Conservation (phyloP, 2,888 invertebrate species). For the Axea sp. region DNA sequence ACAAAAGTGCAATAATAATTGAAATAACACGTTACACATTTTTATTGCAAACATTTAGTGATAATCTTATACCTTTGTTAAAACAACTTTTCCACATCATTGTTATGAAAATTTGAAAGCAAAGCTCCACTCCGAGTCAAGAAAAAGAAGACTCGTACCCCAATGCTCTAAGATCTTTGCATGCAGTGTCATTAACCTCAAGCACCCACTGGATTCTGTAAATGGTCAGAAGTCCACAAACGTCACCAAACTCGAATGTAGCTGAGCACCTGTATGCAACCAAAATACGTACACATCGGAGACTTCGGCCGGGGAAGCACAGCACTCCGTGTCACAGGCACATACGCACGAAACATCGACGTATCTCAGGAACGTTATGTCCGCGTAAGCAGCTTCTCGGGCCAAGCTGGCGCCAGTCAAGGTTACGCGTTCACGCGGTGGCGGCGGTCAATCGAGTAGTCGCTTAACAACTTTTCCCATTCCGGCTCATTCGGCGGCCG, state of each 20-base stretch:
- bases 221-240: conserved; percentile 11
- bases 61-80: no score
- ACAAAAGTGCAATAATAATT: no score
- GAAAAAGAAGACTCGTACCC: background rate
- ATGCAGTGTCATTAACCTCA: conserved; percentile 40
- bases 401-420: conserved; percentile 73
- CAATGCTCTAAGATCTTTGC: background rate
- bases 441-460: conserved; percentile 52
- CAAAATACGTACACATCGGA: conserved; percentile 11
- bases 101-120: background rate
- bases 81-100: no score
- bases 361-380: conserved; percentile 45
- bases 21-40: no score
- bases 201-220: conserved; percentile 6
- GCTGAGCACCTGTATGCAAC: background rate
- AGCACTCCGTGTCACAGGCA: conserved; percentile 26
- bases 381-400: conserved; percentile 55
- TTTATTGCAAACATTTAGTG: no score
- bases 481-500: conserved; percentile 35
- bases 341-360: conserved; percentile 21
- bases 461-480: conserved; percentile 55
- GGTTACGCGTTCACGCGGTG: conserved; percentile 67
- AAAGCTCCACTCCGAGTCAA: background rate
- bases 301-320: background rate
- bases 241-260: conserved; percentile 4